Evolutionary conservation across 2,888 invertebrate genomes (phyloP), one percentile per base, ranked within the genome.

Genomic region (Calliopum simillimum): DNA sequence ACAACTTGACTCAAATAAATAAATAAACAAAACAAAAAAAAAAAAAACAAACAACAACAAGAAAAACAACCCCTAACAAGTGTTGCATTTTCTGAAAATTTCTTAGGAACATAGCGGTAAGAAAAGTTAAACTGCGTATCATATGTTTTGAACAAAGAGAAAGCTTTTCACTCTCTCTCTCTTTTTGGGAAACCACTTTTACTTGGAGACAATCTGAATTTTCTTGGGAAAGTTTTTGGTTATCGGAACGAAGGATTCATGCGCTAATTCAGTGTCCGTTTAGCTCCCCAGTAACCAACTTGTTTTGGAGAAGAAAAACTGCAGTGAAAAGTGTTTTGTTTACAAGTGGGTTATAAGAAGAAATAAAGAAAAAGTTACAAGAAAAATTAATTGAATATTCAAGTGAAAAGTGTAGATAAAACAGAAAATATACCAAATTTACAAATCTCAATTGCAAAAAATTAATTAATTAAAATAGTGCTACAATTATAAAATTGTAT

Each of bases 11-110:
- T 58, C 33, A 33, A 33, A 19, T 58, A 43, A 43, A 23, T 14
- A 58, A 46, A 67, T 56, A 56, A 41, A 56, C 33, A 67, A 46
- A 67, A 55, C 16, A 23, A 4, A 69, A 64, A 63, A 68, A 25
- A n/a, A 43, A 33, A 63, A 13, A 43, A 59, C 49, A 49, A 71
- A 55, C 59, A 44, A 16, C 33, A 33, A 33, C 33, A 33, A 33
- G 33, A 33, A 33, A 33, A 33, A 33, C 78, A 78, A 76, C 75
- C 74, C 77, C 74, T 79, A 79, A 80, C 79, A 80, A 80, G 79
- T 80, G 79, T 80, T 76, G 76, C 71, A 72, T 23, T 49, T 56
- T 43, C 33, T 55, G n/a, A 11, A 21, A 16, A 51, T 2, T 51
- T 12, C 21, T 51, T 51, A 25, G 21, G 25, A 55, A 56, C 33